Evolutionary conservation across 53 echinoderm and acorn worm species (phyloP), one percentile per base, ranked within the genome.

Genomic region (Zoroaster sp.): DNA sequence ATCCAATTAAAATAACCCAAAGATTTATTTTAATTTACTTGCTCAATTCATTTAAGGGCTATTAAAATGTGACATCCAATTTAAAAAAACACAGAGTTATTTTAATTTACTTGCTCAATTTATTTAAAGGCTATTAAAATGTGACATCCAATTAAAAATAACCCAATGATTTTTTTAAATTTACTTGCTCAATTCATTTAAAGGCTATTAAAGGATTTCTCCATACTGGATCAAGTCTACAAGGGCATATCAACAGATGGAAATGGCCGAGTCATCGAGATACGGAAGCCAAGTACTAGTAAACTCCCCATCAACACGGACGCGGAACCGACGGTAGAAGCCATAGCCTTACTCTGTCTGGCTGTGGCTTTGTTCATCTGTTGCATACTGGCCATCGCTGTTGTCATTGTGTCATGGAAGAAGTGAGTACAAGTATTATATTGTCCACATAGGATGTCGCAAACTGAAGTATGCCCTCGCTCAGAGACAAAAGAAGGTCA

Each of bases 371-470:
- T 95, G 20, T 96, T 98, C 38, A 35, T 98, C 18, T 89, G 91
- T 14, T 93, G 85, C 40, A 51, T 94, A 0, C 38, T 95, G 35
- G 98, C 95, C 52, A 93, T 94, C 4, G 69, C 87, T 17, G 93
- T 95, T 21, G 89, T 98, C 78, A 80, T 91, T 45, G 78, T 92
- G 51, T 96, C 96, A 20, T 96, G 96, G 96, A 94, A 96, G 83
- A 96, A 99, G 94, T 94, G 79, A 93, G 96, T 87, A 40, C 1
- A 38, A n/a, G n/a, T n/a, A n/a, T n/a, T n/a, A n/a, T n/a, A n/a
- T n/a, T n/a, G n/a, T n/a, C n/a, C n/a, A n/a, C n/a, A n/a, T n/a
- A n/a, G n/a, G n/a, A n/a, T n/a, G n/a, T n/a, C n/a, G n/a, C n/a
- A n/a, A n/a, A n/a, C n/a, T n/a, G n/a, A n/a, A n/a, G n/a, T n/a